These are phyloP conservation scores for Grus americana DNA, from an alignment of 2,113 vertebrate species.

Conservation along the genomic window DNA sequence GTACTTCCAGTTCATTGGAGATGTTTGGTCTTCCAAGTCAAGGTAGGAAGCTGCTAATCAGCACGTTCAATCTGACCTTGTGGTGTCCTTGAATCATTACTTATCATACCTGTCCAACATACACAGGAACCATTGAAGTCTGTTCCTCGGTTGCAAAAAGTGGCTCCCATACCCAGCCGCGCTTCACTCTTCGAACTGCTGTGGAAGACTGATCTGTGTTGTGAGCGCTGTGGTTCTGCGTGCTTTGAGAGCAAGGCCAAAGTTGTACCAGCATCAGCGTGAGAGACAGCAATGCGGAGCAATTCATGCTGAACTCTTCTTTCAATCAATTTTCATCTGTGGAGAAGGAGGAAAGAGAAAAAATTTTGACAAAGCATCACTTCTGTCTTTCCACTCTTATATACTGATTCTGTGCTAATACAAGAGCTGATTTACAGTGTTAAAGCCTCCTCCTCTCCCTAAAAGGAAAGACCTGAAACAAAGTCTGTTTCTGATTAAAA, in stretches of 20 bases:
- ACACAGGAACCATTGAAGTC: slow-evolving; percentile 53
- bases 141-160: slow-evolving; percentile 85
- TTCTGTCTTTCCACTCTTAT: background rate
- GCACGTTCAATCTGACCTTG: background rate
- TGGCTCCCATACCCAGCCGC: slow-evolving; percentile 86
- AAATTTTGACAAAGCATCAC: background rate
- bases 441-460: background rate
- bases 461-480: slow-evolving; percentile 8
- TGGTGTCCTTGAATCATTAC: background rate
- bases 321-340: slow-evolving; percentile 27
- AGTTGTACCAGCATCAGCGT: slow-evolving; percentile 68
- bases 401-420: background rate
- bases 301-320: slow-evolving; percentile 67
- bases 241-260: slow-evolving; percentile 44
- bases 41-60: background rate
- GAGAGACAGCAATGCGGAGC: slow-evolving; percentile 42
- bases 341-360: background rate
- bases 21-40: background rate
- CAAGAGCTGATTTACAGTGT: background rate
- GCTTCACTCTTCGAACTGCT: slow-evolving; percentile 74
- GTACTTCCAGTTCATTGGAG: background rate
- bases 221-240: background rate
- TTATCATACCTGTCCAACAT: slow-evolving; percentile 86
- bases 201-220: background rate
- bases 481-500: background rate